Evolutionary conservation across 2,113 vertebrate species (phyloP).

Genomic region (Coptodon rendalli): DNA sequence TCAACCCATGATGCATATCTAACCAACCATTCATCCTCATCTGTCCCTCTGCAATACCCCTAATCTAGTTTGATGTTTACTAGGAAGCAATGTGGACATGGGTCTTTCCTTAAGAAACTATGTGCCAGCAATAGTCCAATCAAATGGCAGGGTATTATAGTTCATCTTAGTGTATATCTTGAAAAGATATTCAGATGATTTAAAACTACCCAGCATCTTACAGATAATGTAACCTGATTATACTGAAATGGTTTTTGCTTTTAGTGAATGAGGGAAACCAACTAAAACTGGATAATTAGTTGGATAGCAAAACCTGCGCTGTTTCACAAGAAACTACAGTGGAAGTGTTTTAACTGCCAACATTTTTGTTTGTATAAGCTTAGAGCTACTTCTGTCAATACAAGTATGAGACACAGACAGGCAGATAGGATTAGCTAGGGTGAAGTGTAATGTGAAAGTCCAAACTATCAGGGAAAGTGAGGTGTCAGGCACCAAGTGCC

Average conservation of each 20-base stretch:
- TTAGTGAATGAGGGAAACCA: neutral
- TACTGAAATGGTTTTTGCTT: neutral
- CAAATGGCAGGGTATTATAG: neutral
- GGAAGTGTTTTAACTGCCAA: neutral
- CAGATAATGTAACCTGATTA: neutral
- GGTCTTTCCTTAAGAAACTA: slow-evolving; percentile 61
- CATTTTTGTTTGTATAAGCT: neutral
- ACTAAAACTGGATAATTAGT: neutral
- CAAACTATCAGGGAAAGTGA: neutral
- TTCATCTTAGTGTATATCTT: neutral
- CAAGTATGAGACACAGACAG: neutral
- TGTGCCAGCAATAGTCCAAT: slow-evolving; percentile 57
- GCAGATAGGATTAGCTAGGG: neutral
- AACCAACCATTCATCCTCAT: slow-evolving; percentile 32
- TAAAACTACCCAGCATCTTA: neutral
- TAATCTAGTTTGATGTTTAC: slow-evolving; percentile 59
- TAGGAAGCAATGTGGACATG: slow-evolving; percentile 48
- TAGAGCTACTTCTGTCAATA: neutral
- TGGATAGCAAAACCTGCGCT: neutral
- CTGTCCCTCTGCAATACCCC: slow-evolving; percentile 34
- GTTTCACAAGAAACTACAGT: neutral
- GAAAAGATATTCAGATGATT: neutral
- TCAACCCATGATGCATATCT: slow-evolving; percentile 35
- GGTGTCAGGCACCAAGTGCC: neutral
- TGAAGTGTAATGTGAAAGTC: neutral